These are phyloP conservation scores for Pseudochirops corinnae DNA, from an alignment of 2,797 vertebrate species.

Conservation along the genomic window DNA sequence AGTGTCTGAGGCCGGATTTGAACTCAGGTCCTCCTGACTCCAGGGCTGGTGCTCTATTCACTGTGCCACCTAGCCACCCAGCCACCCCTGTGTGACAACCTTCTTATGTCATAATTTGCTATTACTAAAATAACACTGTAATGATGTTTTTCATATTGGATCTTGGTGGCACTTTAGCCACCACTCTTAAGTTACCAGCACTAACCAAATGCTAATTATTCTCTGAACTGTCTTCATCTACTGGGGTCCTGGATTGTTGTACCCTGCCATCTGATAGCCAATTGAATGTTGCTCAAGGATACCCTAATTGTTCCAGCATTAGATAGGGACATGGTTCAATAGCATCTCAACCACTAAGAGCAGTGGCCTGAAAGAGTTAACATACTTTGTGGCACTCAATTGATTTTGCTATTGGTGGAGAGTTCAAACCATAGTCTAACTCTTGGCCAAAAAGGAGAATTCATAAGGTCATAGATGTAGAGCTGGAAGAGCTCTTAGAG, in stretches of 20 bases:
- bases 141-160: neutral
- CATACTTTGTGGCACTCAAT: neutral
- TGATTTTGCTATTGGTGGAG: neutral
- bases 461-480: neutral
- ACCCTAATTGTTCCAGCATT: neutral
- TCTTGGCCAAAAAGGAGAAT: neutral
- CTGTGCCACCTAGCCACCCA: too few species aligned
- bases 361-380: neutral
- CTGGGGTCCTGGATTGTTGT: neutral
- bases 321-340: neutral
- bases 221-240: neutral
- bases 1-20: too few species aligned
- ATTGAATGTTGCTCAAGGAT: neutral
- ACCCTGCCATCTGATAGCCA: neutral
- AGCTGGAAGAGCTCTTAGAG: neutral
- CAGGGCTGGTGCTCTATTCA: too few species aligned
- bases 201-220: neutral
- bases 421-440: neutral
- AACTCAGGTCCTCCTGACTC: too few species aligned
- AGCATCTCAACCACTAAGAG: neutral
- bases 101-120: neutral
- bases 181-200: neutral
- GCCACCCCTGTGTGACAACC: too few species aligned
- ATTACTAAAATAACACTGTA: neutral
- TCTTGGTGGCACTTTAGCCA: neutral